phyloP scores from a whole-genome alignment of 2,113 vertebrate genomes.

The Cichladusa arquata region DNA sequence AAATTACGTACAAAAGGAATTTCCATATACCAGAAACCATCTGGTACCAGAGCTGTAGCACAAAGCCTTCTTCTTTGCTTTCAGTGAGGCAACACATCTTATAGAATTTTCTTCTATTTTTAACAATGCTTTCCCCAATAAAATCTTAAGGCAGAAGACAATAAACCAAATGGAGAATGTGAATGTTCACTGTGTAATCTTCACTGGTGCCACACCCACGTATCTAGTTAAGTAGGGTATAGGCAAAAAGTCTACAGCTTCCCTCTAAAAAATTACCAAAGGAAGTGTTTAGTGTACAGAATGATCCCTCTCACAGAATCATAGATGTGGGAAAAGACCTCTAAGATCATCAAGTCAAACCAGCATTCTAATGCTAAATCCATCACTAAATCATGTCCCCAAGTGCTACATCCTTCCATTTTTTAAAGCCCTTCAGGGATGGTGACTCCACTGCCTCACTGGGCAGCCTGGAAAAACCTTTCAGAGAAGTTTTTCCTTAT shows the following conservation, averaged over 20 bases:
- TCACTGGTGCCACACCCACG: not conserved
- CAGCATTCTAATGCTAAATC: not conserved
- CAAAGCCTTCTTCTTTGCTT: not conserved
- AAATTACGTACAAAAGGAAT: not conserved
- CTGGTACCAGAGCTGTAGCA: not conserved
- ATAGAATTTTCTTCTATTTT: not conserved
- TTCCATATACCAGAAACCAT: not conserved
- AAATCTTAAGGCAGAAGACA: not conserved
- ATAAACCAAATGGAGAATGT: not conserved
- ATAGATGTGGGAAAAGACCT: not conserved
- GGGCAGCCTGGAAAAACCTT: not conserved
- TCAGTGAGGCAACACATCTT: not conserved
- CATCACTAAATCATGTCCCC: not conserved
- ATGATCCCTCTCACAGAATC: not conserved
- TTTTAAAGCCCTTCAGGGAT: not conserved
- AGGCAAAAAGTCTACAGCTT: not conserved
- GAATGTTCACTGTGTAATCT: not conserved
- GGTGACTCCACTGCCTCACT: not conserved
- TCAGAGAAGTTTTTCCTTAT: not conserved
- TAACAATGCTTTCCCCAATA: not conserved
- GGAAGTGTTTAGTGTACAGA: not conserved
- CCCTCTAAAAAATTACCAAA: not conserved
- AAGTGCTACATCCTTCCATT: not conserved
- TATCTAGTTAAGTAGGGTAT: not conserved
- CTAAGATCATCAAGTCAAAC: not conserved